Evolutionary conservation across 2,888 invertebrate genomes (phyloP).

Genomic region (Diloba caeruleocephala): DNA sequence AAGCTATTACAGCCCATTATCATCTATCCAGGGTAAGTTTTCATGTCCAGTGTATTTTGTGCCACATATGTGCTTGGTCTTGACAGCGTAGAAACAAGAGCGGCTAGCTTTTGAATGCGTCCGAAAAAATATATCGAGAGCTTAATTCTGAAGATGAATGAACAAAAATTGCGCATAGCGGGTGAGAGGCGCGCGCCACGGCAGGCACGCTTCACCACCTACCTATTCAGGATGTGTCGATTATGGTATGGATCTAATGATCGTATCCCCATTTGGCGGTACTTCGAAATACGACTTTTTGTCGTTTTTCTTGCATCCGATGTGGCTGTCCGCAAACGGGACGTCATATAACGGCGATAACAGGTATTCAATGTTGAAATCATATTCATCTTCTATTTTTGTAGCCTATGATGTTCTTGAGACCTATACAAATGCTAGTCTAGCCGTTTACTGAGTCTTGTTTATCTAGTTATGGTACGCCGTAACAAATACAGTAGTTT

Average conservation of each 20-base stretch:
- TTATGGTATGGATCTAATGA: slow-evolving; percentile 88
- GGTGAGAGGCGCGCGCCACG: slow-evolving; percentile 58
- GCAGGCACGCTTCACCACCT: slow-evolving; percentile 82
- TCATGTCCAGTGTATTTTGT: slow-evolving; percentile 50
- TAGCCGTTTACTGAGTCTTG: slow-evolving; percentile 22
- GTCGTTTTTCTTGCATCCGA: slow-evolving; percentile 75
- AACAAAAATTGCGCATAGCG: slow-evolving; percentile 69
- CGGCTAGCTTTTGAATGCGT: slow-evolving; percentile 58
- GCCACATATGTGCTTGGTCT: slow-evolving; percentile 41
- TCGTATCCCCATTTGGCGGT: slow-evolving; percentile 79
- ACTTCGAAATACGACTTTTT: slow-evolving; percentile 82
- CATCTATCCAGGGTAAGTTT: slow-evolving; percentile 60
- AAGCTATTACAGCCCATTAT: slow-evolving; percentile 64
- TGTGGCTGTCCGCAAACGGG: slow-evolving; percentile 77
- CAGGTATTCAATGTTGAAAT: slow-evolving; percentile 70
- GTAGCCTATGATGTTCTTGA: slow-evolving; percentile 38
- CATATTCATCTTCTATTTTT: slow-evolving; percentile 66
- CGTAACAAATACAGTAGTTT: slow-evolving; percentile 5
- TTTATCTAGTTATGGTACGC: slow-evolving; percentile 15
- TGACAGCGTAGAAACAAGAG: slow-evolving; percentile 46
- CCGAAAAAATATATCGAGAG: slow-evolving; percentile 56
- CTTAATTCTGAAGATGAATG: slow-evolving; percentile 75
- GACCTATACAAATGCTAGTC: slow-evolving; percentile 5
- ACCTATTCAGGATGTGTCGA: slow-evolving; percentile 86
- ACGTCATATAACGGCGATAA: slow-evolving; percentile 83